Evolutionary conservation across 2,797 vertebrate genomes (phyloP).

Genomic region (Scolopax bukidnonensis): DNA sequence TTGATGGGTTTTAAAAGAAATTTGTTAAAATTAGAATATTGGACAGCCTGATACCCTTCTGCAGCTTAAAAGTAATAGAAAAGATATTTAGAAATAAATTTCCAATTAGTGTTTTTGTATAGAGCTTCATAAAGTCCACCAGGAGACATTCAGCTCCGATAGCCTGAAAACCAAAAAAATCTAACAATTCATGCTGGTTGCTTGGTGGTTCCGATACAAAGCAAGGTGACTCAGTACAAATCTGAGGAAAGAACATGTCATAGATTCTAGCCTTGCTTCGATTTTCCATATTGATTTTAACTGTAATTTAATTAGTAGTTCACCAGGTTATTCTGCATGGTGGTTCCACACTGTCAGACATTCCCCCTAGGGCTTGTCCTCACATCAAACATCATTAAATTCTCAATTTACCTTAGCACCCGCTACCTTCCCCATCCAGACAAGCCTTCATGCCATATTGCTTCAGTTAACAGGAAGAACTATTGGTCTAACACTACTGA

Average conservation of each 20-base stretch:
- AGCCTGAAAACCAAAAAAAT: rapidly evolving
- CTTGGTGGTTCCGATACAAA: background rate
- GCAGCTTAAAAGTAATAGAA: background rate
- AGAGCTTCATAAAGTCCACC: background rate
- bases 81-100: background rate
- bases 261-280: background rate
- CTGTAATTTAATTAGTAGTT: background rate
- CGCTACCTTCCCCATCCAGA: background rate
- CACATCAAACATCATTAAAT: background rate
- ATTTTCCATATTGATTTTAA: background rate
- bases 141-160: background rate
- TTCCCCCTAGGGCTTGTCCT: background rate
- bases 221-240: background rate
- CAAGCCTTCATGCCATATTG: background rate
- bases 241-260: background rate
- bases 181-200: rapidly evolving
- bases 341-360: background rate
- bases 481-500: background rate
- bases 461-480: background rate
- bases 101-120: background rate
- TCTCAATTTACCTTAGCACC: background rate
- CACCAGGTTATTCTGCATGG: background rate
- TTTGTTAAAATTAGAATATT: background rate
- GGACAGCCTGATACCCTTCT: background rate
- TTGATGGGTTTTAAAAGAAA: background rate